These are phyloP conservation scores for Paramormyrops kingsleyae DNA, from an alignment of 2,113 vertebrate species.

Conservation along the genomic window DNA sequence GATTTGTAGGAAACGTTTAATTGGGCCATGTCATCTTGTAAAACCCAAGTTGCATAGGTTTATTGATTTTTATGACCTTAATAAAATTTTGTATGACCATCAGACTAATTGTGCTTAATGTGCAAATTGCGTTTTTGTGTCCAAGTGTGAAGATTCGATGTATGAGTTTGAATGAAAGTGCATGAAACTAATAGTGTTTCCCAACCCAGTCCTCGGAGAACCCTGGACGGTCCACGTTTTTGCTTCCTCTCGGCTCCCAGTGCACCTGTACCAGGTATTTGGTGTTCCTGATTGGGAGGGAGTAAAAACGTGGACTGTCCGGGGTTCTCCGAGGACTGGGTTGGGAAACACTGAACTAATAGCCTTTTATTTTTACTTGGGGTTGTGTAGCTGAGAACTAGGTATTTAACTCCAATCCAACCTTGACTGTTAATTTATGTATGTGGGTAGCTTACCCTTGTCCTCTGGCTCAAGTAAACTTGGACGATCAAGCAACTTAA, in stretches of 20 bases:
- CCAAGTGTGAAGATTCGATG: not conserved
- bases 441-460: not conserved
- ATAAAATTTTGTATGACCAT: slow-evolving; percentile 78
- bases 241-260: too few relatives aligned
- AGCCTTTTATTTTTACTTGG: not conserved
- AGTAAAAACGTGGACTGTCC: too few relatives aligned
- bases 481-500: not conserved
- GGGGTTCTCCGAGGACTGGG: not conserved
- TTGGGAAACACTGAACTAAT: not conserved
- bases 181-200: not conserved
- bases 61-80: slow-evolving; percentile 97
- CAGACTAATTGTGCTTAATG: slow-evolving; percentile 93
- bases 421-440: not conserved
- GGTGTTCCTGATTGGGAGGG: too few relatives aligned
- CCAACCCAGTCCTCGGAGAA: not conserved
- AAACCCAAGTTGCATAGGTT: slow-evolving; percentile 99
- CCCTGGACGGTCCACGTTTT: too few relatives aligned
- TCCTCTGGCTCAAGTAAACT: not conserved
- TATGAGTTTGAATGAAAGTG: not conserved
- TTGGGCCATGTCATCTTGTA: slow-evolving; percentile 93
- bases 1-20: slow-evolving; percentile 89
- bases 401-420: not conserved
- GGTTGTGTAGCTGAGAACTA: not conserved
- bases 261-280: too few relatives aligned
- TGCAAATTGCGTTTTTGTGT: slow-evolving; percentile 44